Evolutionary conservation across 2,797 vertebrate genomes (phyloP), one percentile per base, ranked within the genome.

Genomic region (Etheostoma nigrum): DNA sequence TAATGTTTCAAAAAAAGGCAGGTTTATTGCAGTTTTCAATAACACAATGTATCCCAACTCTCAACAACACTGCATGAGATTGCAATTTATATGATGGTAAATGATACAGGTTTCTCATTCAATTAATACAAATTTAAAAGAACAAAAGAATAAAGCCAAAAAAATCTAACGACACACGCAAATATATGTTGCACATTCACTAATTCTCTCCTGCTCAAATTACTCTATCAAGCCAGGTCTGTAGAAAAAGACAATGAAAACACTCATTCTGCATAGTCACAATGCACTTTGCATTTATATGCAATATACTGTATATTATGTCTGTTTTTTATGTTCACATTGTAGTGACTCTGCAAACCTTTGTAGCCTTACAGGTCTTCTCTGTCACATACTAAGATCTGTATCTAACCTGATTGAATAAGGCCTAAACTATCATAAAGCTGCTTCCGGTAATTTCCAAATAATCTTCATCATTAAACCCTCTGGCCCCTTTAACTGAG

Each of bases 11-110:
- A 86, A 89, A 94, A 90, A 92, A 93, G 91, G 91, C 92, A 92
- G 90, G 90, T 95, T 95, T 95, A 95, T 95, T 95, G 94, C 93
- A 90, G 76, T 92, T 92, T 93, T 86, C 89, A 93, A 89, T 71
- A 53, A 90, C 47, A 82, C 82, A 87, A 83, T 58, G 8, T 65
- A 84, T 85, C 76, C 72, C 72, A 84, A 73, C 84, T 84, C 77
- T 76, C 75, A 83, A 60, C 70, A 87, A 67, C 66, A 65, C 76
- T 72, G 74, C 76, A 85, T 82, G 66, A 86, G 85, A 89, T 79
- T 83, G 85, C 72, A 82, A 86, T 78, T 76, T 79, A 88, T 62
- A 91, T 30, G 49, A 63, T 40, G 61, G 21, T 66, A 77, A 80
- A 79, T 59, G 21, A 85, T 64, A 81, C 14, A 81, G 85, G 58